Conservation (phyloP, 2,797 vertebrate genomes). For the Falco novaeseelandiae region DNA sequence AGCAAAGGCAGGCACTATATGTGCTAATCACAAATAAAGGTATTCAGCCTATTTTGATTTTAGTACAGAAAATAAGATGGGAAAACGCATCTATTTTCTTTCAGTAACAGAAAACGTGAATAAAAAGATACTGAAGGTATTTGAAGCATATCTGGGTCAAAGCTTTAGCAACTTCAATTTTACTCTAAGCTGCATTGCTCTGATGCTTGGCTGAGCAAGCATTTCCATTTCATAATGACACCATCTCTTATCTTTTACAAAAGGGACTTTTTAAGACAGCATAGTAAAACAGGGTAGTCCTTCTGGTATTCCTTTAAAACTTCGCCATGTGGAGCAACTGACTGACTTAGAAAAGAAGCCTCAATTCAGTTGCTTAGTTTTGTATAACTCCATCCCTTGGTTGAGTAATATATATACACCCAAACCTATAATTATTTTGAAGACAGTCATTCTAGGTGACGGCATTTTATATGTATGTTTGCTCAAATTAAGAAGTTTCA, state of each 20-base stretch:
- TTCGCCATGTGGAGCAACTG: neutral
- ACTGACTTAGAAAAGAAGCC: neutral
- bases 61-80: neutral
- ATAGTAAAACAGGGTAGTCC: neutral
- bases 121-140: neutral
- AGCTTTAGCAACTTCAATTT: slow-evolving; percentile 32
- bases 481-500: neutral
- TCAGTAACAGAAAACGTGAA: neutral
- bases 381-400: neutral
- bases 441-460: neutral
- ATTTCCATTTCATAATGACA: slow-evolving; percentile 35
- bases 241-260: neutral
- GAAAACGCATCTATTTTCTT: neutral
- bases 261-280: neutral
- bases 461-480: neutral
- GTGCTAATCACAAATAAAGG: neutral
- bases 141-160: slow-evolving; percentile 27
- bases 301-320: neutral
- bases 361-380: neutral
- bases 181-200: neutral
- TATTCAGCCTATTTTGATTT: slow-evolving; percentile 7
- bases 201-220: neutral
- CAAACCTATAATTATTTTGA: neutral
- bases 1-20: neutral
- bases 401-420: neutral